Conservation (phyloP, 2,797 vertebrate species). For the Chaenodraco wilsoni region DNA sequence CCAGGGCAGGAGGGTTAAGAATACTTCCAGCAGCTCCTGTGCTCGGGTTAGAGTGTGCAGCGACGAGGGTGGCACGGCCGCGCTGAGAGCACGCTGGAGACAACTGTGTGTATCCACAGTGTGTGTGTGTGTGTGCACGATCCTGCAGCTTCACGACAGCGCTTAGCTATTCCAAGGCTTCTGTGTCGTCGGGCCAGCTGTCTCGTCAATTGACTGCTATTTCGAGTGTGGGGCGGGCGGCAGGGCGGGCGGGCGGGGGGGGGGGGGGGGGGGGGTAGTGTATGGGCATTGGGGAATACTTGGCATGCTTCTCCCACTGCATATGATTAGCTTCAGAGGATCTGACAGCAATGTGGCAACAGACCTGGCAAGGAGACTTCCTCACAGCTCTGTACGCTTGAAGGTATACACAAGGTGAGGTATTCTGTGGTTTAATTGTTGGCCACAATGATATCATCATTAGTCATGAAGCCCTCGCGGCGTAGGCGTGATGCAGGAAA, state of each 20-base stretch:
- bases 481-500: constrained; percentile 48
- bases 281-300: constrained; percentile 36
- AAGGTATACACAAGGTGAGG: constrained; percentile 8
- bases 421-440: constrained; percentile 11
- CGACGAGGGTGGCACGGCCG: constrained; percentile 34
- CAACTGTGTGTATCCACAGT: constrained; percentile 41
- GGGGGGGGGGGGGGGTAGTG: neutral
- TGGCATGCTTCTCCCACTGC: constrained; percentile 53
- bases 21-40: constrained; percentile 75
- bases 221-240: no score
- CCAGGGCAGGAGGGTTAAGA: constrained; percentile 79
- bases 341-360: constrained; percentile 39
- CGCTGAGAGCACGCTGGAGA: constrained; percentile 45
- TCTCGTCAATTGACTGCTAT: constrained; percentile 88
- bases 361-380: neutral
- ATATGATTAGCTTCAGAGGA: constrained; percentile 44
- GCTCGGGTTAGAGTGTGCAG: constrained; percentile 31
- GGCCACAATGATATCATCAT: constrained; percentile 4
- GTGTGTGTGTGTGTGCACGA: constrained; percentile 11
- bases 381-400: neutral
- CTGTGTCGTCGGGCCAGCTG: constrained; percentile 79
- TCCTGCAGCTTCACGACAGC: constrained; percentile 70
- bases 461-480: constrained; percentile 21
- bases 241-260: no score
- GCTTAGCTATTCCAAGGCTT: constrained; percentile 77